These are phyloP conservation scores for Pseudorectes ferrugineus DNA, from an alignment of 2,113 vertebrate species.

Conservation along the genomic window DNA sequence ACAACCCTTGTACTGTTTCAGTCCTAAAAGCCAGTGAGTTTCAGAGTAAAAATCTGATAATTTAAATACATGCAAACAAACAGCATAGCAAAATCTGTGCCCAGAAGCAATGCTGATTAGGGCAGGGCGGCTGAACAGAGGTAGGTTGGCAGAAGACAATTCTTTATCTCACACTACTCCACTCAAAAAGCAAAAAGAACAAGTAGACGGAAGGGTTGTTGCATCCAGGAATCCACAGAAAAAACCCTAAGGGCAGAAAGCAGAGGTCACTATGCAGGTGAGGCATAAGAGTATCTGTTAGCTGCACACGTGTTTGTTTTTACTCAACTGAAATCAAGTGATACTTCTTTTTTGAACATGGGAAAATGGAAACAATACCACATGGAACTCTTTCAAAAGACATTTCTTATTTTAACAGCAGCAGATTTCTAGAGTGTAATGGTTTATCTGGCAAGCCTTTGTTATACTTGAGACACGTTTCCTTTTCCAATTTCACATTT, in stretches of 20 bases:
- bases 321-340: neutral
- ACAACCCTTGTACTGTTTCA: neutral
- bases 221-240: neutral
- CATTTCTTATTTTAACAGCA: neutral
- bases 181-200: neutral
- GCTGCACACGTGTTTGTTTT: neutral
- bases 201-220: neutral
- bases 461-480: neutral
- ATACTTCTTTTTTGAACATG: neutral
- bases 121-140: neutral
- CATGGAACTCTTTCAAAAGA: neutral
- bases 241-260: neutral
- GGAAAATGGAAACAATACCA: neutral
- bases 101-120: neutral
- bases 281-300: neutral
- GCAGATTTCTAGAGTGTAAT: neutral
- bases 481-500: neutral
- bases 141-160: neutral
- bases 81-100: neutral
- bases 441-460: slow-evolving; percentile 8
- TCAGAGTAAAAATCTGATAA: neutral
- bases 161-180: neutral
- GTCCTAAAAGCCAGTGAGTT: neutral
- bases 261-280: neutral
- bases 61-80: neutral